phyloP scores from a whole-genome alignment of 2,888 invertebrate genomes.

The Laspeyria flexula region DNA sequence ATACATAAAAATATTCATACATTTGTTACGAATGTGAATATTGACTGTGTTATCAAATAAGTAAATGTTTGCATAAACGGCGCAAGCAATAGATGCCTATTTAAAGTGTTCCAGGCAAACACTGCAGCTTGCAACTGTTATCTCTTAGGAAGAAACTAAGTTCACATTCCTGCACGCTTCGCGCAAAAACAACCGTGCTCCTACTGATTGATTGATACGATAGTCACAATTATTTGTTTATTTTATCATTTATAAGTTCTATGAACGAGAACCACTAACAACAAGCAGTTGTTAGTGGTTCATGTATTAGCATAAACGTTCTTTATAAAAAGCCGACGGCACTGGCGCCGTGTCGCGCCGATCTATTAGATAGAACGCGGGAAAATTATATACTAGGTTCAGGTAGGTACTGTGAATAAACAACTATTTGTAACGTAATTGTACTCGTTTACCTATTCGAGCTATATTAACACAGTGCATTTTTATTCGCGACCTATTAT shows the following conservation, averaged over 20 bases:
- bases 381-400: constrained; percentile 77
- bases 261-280: constrained; percentile 57
- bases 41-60: constrained; percentile 4
- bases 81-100: constrained; percentile 13
- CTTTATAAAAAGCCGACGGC: constrained; percentile 76
- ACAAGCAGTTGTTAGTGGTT: constrained; percentile 52
- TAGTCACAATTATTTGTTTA: constrained; percentile 72
- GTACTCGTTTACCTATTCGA: constrained; percentile 66
- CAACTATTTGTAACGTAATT: constrained; percentile 76
- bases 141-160: constrained; percentile 31
- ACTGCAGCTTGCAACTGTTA: constrained; percentile 16
- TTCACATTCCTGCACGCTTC: constrained; percentile 43
- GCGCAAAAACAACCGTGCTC: constrained; percentile 48
- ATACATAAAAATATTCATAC: no score
- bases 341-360: constrained; percentile 79
- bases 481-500: constrained; percentile 52
- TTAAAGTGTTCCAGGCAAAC: constrained; percentile 19
- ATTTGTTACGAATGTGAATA: no score
- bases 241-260: constrained; percentile 78
- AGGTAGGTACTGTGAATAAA: constrained; percentile 75
- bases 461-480: constrained; percentile 56
- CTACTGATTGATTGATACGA: constrained; percentile 68
- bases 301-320: constrained; percentile 77
- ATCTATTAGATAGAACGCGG: constrained; percentile 75
- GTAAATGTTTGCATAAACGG: constrained; percentile 16